These are phyloP conservation scores for Ia io DNA, from an alignment of 2,113 vertebrate species.

Conservation along the genomic window DNA sequence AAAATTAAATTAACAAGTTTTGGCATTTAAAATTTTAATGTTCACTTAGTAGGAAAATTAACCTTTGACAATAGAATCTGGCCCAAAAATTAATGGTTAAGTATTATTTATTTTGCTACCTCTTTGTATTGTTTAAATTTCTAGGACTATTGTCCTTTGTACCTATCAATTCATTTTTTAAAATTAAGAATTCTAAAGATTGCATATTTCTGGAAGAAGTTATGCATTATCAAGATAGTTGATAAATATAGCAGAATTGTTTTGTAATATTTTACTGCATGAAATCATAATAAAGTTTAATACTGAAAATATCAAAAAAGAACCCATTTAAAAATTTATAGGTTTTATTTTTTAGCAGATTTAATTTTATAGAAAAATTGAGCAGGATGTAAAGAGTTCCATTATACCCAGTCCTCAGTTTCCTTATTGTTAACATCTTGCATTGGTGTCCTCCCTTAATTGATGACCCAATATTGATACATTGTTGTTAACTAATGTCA, in stretches of 20 bases:
- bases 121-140: neutral
- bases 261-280: neutral
- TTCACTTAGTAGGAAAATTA: neutral
- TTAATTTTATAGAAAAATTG: neutral
- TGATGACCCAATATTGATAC: neutral
- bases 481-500: neutral
- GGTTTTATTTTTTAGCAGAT: neutral
- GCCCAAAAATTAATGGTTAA: neutral
- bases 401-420: neutral
- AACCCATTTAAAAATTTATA: neutral
- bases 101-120: neutral
- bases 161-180: neutral
- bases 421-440: neutral
- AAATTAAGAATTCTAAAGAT: neutral
- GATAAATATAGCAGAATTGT: neutral
- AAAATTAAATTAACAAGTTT: slow-evolving; percentile 16
- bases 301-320: neutral
- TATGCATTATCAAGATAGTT: neutral
- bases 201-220: neutral
- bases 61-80: neutral
- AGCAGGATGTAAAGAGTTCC: neutral
- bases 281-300: neutral
- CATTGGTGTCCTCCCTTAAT: neutral
- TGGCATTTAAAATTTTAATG: slow-evolving; percentile 16
- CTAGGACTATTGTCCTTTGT: neutral